These are phyloP conservation scores for Ursus arctos DNA, from an alignment of 2,113 vertebrate genomes.

Conservation along the genomic window DNA sequence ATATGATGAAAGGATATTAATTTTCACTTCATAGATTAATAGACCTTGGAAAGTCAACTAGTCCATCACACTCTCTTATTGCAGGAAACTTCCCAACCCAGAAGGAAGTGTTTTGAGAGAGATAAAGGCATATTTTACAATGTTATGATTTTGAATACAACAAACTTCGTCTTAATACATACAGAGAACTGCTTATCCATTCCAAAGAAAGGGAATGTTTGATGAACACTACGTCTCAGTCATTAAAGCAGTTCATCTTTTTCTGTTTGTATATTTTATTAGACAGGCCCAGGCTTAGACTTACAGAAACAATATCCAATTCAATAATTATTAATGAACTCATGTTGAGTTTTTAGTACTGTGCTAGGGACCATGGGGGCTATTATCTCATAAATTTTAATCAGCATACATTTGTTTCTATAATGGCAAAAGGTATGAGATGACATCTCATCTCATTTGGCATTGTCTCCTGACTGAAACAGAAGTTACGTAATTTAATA, in stretches of 20 bases:
- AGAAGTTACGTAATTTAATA: not conserved
- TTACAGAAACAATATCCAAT: not conserved
- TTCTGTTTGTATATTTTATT: not conserved
- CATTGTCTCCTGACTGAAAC: not conserved
- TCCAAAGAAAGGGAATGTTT: not conserved
- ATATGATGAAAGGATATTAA: conserved; percentile 69
- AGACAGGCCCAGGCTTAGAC: not conserved
- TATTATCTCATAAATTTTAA: not conserved
- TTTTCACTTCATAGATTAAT: conserved; percentile 72
- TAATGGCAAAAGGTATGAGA: not conserved
- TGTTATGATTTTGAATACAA: not conserved
- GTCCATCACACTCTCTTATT: not conserved
- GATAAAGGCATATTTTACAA: conserved; percentile 3
- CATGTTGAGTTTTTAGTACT: not conserved
- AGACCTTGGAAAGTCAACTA: conserved; percentile 59
- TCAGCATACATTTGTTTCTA: not conserved
- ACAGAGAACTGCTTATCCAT: not conserved
- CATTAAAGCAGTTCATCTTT: not conserved
- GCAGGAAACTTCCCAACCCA: not conserved
- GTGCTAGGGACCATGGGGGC: not conserved
- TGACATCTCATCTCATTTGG: not conserved
- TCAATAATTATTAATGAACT: not conserved
- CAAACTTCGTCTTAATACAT: not conserved
- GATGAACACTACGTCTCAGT: not conserved
- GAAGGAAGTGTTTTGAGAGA: not conserved